Evolutionary conservation across 2,797 vertebrate genomes (phyloP).

Genomic region (Pteronotus mesoamericanus): DNA sequence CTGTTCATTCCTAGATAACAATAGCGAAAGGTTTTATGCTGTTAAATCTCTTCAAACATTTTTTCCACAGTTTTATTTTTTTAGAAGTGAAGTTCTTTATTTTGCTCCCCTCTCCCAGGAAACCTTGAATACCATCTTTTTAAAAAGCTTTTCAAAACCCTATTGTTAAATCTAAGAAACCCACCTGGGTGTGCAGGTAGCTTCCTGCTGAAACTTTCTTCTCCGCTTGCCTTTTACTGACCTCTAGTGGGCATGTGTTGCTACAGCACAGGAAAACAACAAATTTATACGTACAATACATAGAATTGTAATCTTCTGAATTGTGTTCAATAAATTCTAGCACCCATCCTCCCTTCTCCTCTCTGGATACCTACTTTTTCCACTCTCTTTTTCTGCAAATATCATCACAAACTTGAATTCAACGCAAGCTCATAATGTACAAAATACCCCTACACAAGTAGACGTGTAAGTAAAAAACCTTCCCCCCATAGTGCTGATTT

Average conservation of each 20-base stretch:
- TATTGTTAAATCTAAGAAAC: neutral
- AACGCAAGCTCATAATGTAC: neutral
- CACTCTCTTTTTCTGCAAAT: neutral
- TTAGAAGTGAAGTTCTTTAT: conserved; percentile 33
- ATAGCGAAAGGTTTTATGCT: neutral
- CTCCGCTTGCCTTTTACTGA: conserved; percentile 72
- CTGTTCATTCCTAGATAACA: neutral
- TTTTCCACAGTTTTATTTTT: neutral
- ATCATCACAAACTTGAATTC: neutral
- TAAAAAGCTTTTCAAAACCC: conserved; percentile 47
- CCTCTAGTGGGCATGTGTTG: conserved; percentile 74
- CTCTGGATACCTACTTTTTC: neutral
- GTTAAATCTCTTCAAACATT: neutral
- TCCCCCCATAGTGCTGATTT: neutral
- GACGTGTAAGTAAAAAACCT: neutral
- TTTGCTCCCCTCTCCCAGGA: conserved; percentile 17
- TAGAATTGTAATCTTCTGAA: neutral
- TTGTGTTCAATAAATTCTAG: neutral
- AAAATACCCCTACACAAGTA: neutral
- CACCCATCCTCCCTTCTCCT: neutral
- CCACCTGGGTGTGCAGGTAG: neutral
- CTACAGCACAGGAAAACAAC: neutral
- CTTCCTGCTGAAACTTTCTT: neutral
- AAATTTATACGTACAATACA: neutral
- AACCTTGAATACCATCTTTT: conserved; percentile 52